Evolutionary conservation across 2,888 invertebrate genomes (phyloP).

Genomic region (Spatulosminthurus flaviceps): DNA sequence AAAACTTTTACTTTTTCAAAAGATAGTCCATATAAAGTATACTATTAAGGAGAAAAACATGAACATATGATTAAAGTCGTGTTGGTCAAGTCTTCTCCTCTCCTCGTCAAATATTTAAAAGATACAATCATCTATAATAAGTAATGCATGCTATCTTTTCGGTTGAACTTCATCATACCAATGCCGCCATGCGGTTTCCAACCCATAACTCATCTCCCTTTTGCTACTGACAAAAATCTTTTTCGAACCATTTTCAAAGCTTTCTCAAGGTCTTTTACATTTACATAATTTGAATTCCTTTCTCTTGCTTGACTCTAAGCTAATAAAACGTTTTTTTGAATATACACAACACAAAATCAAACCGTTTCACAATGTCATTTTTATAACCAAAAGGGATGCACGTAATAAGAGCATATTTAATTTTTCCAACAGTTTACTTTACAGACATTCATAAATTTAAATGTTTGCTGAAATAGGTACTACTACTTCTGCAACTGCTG

Average conservation of each 20-base stretch:
- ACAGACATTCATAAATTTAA: neutral
- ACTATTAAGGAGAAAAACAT: neutral
- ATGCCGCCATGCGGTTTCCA: neutral
- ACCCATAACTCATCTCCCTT: neutral
- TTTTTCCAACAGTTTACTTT: neutral
- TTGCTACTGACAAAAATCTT: neutral
- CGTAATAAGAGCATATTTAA: neutral
- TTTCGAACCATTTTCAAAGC: slow-evolving; percentile 1
- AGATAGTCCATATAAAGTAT: too few species aligned
- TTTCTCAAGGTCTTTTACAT: neutral
- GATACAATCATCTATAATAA: neutral
- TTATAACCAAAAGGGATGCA: too few species aligned
- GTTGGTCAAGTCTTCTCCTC: neutral
- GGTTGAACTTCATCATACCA: slow-evolving; percentile 5
- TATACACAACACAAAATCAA: too few species aligned
- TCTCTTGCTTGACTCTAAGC: neutral
- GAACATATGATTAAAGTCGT: neutral
- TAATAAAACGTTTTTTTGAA: neutral
- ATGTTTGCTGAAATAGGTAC: too few species aligned
- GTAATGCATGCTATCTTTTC: neutral
- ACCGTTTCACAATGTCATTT: too few species aligned
- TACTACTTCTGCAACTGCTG: too few species aligned
- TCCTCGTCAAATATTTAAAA: too few species aligned
- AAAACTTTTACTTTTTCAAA: neutral
- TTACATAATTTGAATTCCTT: slow-evolving; percentile 1